Base-by-base conservation (phyloP, 2,888 invertebrate genomes). In the Acronicta alni region DNA sequence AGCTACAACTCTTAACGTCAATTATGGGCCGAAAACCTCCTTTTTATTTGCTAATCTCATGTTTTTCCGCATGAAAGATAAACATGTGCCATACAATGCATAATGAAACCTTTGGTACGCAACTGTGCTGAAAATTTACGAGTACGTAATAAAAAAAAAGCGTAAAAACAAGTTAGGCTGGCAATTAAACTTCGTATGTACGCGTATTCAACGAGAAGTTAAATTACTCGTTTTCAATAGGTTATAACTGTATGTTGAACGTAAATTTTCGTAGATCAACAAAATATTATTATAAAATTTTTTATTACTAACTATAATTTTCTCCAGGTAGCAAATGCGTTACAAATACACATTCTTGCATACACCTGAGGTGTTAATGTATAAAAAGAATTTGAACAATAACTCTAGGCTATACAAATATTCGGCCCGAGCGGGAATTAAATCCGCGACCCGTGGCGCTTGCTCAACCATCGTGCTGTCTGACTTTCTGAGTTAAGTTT, bases 1-100 rank as follows among this genome's bases (percentile, higher is more conserved):
- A n/a, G n/a, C n/a, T n/a, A 35, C 8, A 43, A 35, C 35, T n/a
- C 10, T 3, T 37, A 14, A 32, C 9, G 15, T 17, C n/a, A 18
- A 32, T 10, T n/a, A 7, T 35, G 7, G 6, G n/a, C 35, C n/a
- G n/a, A 35, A 35, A n/a, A 12, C 26, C 18, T 15, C 18, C 38
- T 45, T 32, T 17, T 14, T 16, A 48, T 39, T 26, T 32, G 10
- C 51, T 56, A 45, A 48, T 44, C 67, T n/a, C 16, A 15, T 38
- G 57, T 55, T 56, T 52, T 56, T 18, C 37, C 23, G 15, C 16
- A 39, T n/a, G 35, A 66, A 65, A 43, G 46, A 46, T 60, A 65
- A 62, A 67, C 62, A 67, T 52, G 16, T 39, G 42, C 20, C 44
- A 48, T 41, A 67, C 67, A 66, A 66, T 66, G 66, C 51, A 59